Percentiles rank a stretch among this genome's conserved stretches.
phyloP scores from a whole-genome alignment of 2,888 invertebrate genomes.

The Trissolcus japonicus region DNA sequence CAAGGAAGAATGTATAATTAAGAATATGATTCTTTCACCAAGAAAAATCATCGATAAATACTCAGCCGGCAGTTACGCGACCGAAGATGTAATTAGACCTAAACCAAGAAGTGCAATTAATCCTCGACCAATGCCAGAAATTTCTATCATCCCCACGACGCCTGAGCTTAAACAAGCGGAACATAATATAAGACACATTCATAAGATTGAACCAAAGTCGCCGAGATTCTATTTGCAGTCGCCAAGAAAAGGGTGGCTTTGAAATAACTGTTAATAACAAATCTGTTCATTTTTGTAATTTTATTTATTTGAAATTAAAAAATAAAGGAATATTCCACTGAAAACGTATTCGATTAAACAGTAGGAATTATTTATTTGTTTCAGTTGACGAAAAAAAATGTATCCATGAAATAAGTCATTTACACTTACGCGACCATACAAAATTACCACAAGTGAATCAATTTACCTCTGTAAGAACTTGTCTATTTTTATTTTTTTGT shows the following conservation, averaged over 20 bases:
- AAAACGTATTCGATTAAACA: background rate
- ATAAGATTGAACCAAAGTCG: conserved; percentile 59
- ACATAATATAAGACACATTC: conserved; percentile 57
- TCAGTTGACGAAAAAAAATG: conserved; percentile 4
- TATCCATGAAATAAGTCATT: conserved; percentile 14
- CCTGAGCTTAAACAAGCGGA: conserved; percentile 44
- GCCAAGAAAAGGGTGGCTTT: conserved; percentile 65
- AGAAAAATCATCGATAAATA: conserved; percentile 42
- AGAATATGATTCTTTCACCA: conserved; percentile 24
- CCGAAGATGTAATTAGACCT: conserved; percentile 39
- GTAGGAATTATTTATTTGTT: conserved; percentile 23
- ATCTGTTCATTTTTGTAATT: conserved; percentile 31
- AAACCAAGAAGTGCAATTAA: conserved; percentile 55
- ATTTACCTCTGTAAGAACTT: conserved; percentile 20
- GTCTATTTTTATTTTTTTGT: background rate
- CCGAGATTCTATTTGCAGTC: conserved; percentile 45
- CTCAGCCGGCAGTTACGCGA: background rate
- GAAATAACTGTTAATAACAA: conserved; percentile 17
- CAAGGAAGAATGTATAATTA: no score
- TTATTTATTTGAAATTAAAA: background rate
- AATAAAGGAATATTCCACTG: background rate
- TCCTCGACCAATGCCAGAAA: conserved; percentile 59
- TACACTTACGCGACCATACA: conserved; percentile 18
- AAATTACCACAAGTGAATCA: conserved; percentile 18
- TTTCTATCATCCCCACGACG: conserved; percentile 59